Evolutionary conservation across 2,888 invertebrate genomes (phyloP), one percentile per base, ranked within the genome.

Genomic region (Drosophila koepferae): DNA sequence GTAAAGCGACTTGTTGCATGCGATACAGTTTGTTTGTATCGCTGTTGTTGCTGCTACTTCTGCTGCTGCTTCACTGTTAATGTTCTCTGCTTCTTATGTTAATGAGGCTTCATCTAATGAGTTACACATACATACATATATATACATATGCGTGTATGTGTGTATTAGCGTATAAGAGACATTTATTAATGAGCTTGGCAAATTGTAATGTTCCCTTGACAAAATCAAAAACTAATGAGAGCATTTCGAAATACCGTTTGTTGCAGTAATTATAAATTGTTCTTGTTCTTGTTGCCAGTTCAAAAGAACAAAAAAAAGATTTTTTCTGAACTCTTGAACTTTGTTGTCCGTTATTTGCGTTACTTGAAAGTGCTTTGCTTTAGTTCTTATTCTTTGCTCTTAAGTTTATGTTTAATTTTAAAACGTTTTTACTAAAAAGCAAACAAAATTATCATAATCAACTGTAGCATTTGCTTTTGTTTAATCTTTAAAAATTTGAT

Each of bases 1-100:
- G 82, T 80, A 71, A 83, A 81, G 82, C 70, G 82, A 91, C 91
- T 91, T 91, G 91, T 91, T 91, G 91, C 88, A 86, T 89, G 89
- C 74, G 65, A 76, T 62, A 81, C 28, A 78, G n/a, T 43, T 38
- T n/a, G 12, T 41, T 16, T 20, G 20, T 20, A 20, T 20, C 20
- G 20, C 8, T 41, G 41, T 16, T n/a, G 41, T 41, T 41, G 41
- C 8, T 8, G 41, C n/a, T 41, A n/a, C 41, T n/a, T 8, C 34
- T 34, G 6, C 43, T 54, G 49, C 38, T 49, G 46, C 8, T 51
- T 38, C 20, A 38, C 74, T 74, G 74, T 74, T 67, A 54, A 61
- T 59, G 49, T 62, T 77, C 63, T 74, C 59, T 54, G 71, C 59
- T 54, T 72, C 54, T 63, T 53, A 74, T 79, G 79, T 74, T 74